Percentiles rank a stretch among this genome's conserved stretches.
Evolutionary conservation across 2,888 invertebrate genomes (phyloP).

Genomic region (Microctonus brassicae): DNA sequence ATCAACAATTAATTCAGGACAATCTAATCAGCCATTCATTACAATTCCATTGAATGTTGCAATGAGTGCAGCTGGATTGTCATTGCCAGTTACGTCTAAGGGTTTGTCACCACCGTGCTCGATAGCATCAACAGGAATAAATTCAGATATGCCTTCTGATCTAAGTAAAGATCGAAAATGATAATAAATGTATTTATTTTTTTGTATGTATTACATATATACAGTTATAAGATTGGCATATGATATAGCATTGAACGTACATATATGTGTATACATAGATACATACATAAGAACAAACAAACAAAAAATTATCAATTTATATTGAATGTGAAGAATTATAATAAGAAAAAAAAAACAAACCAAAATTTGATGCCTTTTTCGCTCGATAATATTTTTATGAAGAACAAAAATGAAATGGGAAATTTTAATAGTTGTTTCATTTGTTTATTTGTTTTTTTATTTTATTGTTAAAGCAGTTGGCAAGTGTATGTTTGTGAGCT

Average conservation of each 20-base stretch:
- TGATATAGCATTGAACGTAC: too few relatives aligned
- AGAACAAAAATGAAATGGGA: background rate
- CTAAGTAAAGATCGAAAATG: constrained; percentile 63
- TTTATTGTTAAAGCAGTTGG: background rate
- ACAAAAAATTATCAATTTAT: background rate
- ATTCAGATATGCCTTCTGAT: constrained; percentile 62
- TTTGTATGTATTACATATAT: too few relatives aligned
- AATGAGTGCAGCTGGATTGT: constrained; percentile 72
- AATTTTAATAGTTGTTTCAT: background rate
- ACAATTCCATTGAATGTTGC: constrained; percentile 80
- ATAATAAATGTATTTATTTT: constrained; percentile 29
- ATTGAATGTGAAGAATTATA: background rate
- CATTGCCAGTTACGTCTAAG: constrained; percentile 61
- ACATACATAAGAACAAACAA: too few relatives aligned
- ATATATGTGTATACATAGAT: too few relatives aligned
- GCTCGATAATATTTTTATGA: background rate
- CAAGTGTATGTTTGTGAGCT: background rate
- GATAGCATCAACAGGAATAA: constrained; percentile 54
- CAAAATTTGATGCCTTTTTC: background rate
- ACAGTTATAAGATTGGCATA: too few relatives aligned
- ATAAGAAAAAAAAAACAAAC: background rate
- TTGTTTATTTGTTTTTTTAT: background rate
- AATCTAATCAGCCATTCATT: constrained; percentile 74
- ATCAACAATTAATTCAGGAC: constrained; percentile 58
- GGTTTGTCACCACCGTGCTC: constrained; percentile 57